Evolutionary conservation across 2,888 invertebrate species (phyloP).

Genomic region (Ormia ochracea): DNA sequence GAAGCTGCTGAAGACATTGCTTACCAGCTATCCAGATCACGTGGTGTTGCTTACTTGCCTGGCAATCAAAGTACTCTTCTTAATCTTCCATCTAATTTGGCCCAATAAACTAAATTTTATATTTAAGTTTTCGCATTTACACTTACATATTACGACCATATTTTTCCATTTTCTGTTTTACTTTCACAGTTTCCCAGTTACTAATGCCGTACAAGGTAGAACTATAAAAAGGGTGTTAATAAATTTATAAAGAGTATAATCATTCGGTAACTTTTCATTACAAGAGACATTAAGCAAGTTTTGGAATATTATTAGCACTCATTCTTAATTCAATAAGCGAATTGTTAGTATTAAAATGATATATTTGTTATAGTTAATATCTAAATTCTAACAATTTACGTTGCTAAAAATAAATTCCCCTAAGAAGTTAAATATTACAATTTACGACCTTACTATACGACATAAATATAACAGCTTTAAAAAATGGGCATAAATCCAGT

Average conservation of each 20-base stretch:
- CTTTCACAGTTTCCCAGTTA: conserved; percentile 39
- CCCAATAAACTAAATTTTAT: conserved; percentile 68
- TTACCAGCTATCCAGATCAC: conserved; percentile 93
- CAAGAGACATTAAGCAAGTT: conserved; percentile 43
- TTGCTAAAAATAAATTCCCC: not conserved
- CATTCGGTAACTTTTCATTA: too few relatives aligned
- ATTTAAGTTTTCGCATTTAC: conserved; percentile 61
- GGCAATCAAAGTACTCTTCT: conserved; percentile 77
- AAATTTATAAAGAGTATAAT: too few relatives aligned
- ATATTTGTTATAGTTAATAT: conserved; percentile 15
- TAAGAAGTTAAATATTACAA: not conserved
- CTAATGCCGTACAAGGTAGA: too few relatives aligned
- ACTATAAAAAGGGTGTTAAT: too few relatives aligned
- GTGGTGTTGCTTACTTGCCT: conserved; percentile 97
- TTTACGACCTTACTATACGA: too few relatives aligned
- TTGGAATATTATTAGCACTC: not conserved
- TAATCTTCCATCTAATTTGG: conserved; percentile 73
- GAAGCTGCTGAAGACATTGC: conserved; percentile 99
- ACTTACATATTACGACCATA: conserved; percentile 38
- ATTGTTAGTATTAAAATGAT: conserved; percentile 11
- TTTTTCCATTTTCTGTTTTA: conserved; percentile 32
- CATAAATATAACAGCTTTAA: too few relatives aligned
- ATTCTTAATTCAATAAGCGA: conserved; percentile 26
- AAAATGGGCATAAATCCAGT: too few relatives aligned
- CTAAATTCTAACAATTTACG: not conserved